Evolutionary conservation across 2,888 invertebrate genomes (phyloP), one percentile per base, ranked within the genome.

Genomic region (Cephus pulcher): DNA sequence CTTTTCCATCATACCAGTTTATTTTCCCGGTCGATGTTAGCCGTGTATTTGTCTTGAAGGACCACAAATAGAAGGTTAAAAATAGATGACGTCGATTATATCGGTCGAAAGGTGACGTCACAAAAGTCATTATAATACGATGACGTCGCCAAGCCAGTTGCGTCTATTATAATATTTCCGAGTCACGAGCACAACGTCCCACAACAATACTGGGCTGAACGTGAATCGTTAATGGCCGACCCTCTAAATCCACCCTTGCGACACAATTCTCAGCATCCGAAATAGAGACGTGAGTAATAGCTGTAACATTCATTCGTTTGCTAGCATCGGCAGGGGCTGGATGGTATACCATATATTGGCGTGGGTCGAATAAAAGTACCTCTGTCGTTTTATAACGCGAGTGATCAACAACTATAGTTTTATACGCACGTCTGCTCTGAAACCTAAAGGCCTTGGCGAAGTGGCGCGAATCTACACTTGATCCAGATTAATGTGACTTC

Each of bases 401-500:
- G 71, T 32, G 71, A 71, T 71, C 33, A n/a, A 71, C 33, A 32
- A 15, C 32, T 23, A 71, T 1, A 33, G 15, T 35, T 35, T 70
- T 30, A 30, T 70, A 12, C 76, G 75, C 76, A 76, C 75, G 79
- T 76, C 80, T 82, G 81, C 9, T 80, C 79, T 75, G 75, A 77
- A 34, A 75, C 76, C 69, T 69, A 37, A 69, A 78, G 75, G 79
- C 79, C 78, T 82, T 79, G 82, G 79, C 78, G 73, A 75, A 77
- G 74, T 75, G 69, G 78, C 78, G 69, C 37, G 71, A 33, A 71
- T 56, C 56, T 79, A 74, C 33, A 75, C 79, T 79, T 78, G 37
- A 82, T 82, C 80, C 79, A 79, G 82, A 82, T 82, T 80, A 80
- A 82, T 82, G 78, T 71, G 73, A 69, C 76, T 80, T 80, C 80